Evolutionary conservation across 2,113 vertebrate genomes (phyloP).

Genomic region (Acrocephalus arundinaceus): DNA sequence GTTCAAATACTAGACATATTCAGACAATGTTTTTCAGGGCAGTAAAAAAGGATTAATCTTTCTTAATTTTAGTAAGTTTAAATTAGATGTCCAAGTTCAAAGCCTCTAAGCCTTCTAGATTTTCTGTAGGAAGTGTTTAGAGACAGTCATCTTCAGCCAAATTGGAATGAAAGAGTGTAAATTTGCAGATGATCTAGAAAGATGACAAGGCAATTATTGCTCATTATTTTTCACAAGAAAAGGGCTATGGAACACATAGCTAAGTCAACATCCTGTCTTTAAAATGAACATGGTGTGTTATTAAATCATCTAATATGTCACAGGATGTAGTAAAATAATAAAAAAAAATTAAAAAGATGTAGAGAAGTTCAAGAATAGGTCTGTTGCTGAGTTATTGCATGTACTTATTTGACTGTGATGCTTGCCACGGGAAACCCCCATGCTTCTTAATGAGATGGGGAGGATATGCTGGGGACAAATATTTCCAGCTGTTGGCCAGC

Average conservation of each 20-base stretch:
- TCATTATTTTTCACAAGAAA: background rate
- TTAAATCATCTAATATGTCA: background rate
- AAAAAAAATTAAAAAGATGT: background rate
- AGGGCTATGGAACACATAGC: background rate
- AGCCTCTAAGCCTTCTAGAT: background rate
- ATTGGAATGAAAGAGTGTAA: background rate
- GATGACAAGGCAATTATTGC: background rate
- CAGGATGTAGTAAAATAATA: background rate
- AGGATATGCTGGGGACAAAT: background rate
- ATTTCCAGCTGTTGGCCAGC: background rate
- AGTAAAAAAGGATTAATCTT: background rate
- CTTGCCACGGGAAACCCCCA: background rate
- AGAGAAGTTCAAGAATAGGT: background rate
- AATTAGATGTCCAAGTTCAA: background rate
- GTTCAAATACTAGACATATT: background rate
- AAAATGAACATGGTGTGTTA: background rate
- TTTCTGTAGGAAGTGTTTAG: background rate
- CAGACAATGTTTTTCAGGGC: background rate
- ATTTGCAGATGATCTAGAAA: background rate
- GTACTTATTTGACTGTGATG: background rate
- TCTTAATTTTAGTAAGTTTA: background rate
- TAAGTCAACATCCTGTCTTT: background rate
- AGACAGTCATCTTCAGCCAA: background rate
- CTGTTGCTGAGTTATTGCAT: background rate
- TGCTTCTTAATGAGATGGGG: background rate